A percentile compares a stretch with the other conserved stretches of the same genome.
Evolutionary conservation across 2,888 invertebrate genomes (phyloP).

Genomic region (Perithous albicinctus): DNA sequence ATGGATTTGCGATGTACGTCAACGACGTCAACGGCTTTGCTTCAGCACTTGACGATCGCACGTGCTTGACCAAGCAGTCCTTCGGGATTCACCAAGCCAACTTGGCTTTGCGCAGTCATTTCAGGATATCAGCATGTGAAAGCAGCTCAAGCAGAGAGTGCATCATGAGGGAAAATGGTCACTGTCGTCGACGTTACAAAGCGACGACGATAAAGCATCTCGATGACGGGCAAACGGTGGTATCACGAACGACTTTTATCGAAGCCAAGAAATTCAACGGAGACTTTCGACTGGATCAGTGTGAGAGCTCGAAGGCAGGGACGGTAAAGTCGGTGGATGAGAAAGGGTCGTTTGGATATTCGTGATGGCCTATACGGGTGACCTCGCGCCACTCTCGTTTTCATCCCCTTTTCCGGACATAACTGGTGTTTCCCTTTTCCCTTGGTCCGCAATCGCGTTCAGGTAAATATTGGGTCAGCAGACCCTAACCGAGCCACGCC

Average conservation of each 20-base stretch:
- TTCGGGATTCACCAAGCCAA: neutral
- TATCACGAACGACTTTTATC: neutral
- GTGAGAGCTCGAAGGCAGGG: neutral
- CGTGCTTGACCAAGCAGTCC: constrained; percentile 23
- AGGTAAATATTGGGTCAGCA: constrained; percentile 52
- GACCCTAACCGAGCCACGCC: neutral
- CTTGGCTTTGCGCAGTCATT: neutral
- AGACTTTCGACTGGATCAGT: constrained; percentile 14
- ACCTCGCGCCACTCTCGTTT: constrained; percentile 30
- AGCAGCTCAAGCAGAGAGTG: neutral
- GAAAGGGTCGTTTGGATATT: constrained; percentile 45
- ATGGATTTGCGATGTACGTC: constrained; percentile 32
- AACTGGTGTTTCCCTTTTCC: constrained; percentile 1
- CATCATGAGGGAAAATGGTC: neutral
- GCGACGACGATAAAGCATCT: neutral
- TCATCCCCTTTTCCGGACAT: constrained; percentile 17
- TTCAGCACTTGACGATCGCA: neutral
- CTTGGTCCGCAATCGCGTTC: neutral
- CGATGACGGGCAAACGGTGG: neutral
- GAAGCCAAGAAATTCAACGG: neutral
- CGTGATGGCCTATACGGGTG: constrained; percentile 15
- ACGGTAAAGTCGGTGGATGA: neutral
- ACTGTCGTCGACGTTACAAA: neutral
- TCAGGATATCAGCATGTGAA: neutral
- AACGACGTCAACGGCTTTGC: constrained; percentile 25